phyloP scores from a whole-genome alignment of 2,113 vertebrate genomes.

The Ammospiza nelsoni region DNA sequence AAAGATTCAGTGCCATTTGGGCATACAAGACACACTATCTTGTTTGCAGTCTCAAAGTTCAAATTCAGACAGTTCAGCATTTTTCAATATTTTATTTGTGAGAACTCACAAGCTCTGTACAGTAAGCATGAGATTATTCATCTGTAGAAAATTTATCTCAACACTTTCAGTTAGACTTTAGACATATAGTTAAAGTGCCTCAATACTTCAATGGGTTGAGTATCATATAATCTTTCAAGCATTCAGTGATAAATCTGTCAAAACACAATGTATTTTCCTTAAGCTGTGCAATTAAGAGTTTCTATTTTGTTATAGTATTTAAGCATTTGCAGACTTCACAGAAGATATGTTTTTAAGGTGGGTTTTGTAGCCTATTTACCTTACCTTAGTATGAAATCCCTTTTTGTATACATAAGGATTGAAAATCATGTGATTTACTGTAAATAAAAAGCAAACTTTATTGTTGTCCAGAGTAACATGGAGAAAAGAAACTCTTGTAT shows the following conservation, averaged over 20 bases:
- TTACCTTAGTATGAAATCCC: not conserved
- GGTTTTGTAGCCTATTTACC: not conserved
- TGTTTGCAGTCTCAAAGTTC: not conserved
- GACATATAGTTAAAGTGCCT: not conserved
- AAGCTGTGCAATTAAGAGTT: not conserved
- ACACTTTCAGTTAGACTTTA: not conserved
- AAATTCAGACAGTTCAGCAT: not conserved
- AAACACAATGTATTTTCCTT: not conserved
- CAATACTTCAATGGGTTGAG: not conserved
- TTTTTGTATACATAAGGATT: not conserved
- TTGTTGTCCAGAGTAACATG: not conserved
- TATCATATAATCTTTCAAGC: not conserved
- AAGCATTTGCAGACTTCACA: not conserved
- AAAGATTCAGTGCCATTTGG: not conserved
- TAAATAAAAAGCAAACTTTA: not conserved
- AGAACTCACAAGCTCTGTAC: rapidly evolving
- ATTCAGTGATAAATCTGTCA: not conserved
- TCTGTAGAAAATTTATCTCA: not conserved
- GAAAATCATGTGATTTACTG: not conserved
- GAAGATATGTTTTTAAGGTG: not conserved
- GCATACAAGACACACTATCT: not conserved
- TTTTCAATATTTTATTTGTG: not conserved
- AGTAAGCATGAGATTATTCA: not conserved
- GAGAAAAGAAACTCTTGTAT: not conserved
- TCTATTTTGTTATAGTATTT: not conserved